Evolutionary conservation across 2,113 vertebrate genomes (phyloP), one percentile per base, ranked within the genome.

Genomic region (Rhegmatorhina hoffmannsi): DNA sequence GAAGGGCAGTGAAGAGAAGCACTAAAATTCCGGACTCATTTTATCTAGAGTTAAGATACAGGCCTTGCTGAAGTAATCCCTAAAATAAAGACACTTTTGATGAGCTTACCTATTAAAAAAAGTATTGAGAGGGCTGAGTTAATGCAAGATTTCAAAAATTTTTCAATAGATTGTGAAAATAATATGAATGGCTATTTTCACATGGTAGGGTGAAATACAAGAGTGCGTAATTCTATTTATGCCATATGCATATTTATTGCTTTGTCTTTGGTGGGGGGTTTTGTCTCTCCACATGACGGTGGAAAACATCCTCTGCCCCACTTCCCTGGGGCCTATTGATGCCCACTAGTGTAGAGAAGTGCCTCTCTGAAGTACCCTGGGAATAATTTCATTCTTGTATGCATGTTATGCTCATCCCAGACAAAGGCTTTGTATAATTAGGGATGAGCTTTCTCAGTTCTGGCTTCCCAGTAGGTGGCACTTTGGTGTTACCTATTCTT

Each of bases 401-500:
- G 66, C 31, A 31, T 36, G 8, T 56, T 87, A 13, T 79, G n/a
- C 40, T 79, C 4, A 5, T 90, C 33, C 16, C 34, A 50, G 69
- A 17, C 23, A 70, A 73, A 94, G 26, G 8, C 20, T 96, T 82
- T 0, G 0, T 58, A 1, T 49, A 43, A 26, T 31, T 49, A 38
- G 40, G 62, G 46, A 60, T 69, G 50, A 62, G 38, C 21, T 64
- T 84, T 19, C 52, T 81, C 52, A 55, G 31, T 50, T 73, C 33
- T 44, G 23, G 14, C 20, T 91, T 88, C 60, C 95, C 94, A 95
- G 95, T 84, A 96, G 96, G 72, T 96, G 96, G 95, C 96, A 93
- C 85, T 94, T 96, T 5, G 36, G 88, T 88, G 40, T 91, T 93
- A 63, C 6, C 67, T 69, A 4, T 91, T 77, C 33, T 73, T 67